Conservation (phyloP, 2,113 vertebrate genomes). For the Chaenogobius annularis region DNA sequence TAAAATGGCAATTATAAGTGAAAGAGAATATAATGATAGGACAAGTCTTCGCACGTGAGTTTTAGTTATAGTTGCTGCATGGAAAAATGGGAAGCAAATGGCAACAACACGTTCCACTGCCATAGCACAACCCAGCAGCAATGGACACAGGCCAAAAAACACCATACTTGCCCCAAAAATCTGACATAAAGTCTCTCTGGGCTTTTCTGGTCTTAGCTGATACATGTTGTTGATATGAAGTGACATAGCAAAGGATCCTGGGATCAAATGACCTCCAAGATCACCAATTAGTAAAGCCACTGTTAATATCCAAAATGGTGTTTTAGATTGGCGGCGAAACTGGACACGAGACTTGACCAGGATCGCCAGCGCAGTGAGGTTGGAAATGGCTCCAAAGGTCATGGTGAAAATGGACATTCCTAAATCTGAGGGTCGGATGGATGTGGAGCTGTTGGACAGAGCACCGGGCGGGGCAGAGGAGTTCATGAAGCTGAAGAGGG, state of each 20-base stretch:
- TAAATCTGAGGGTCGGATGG: conserved; percentile 28
- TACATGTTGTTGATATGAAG: conserved; percentile 64
- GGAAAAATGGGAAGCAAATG: conserved; percentile 81
- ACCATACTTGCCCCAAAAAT: conserved; percentile 85
- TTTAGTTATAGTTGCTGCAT: conserved; percentile 70
- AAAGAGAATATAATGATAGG: conserved; percentile 58
- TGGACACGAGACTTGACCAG: conserved; percentile 70
- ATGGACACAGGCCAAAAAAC: conserved; percentile 82
- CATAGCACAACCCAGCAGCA: conserved; percentile 84
- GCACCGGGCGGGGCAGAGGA: conserved; percentile 17
- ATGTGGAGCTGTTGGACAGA: conserved; percentile 19
- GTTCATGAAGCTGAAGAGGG: conserved; percentile 38
- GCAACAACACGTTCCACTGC: conserved; percentile 84
- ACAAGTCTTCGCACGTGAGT: conserved; percentile 65
- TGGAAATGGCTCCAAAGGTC: conserved; percentile 82
- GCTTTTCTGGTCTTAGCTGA: conserved; percentile 10
- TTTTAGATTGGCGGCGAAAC: conserved; percentile 69
- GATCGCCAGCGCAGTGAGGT: conserved; percentile 80
- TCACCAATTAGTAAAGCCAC: conserved; percentile 80
- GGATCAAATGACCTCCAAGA: conserved; percentile 82
- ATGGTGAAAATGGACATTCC: conserved; percentile 82
- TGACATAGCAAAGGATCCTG: conserved; percentile 80
- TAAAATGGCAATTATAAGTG: conserved; percentile 75
- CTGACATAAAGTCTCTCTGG: conserved; percentile 70
- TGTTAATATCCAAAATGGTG: conserved; percentile 80